Conservation (phyloP, 1,140 invertebrate genomes). For the Cydia strobilella region DNA sequence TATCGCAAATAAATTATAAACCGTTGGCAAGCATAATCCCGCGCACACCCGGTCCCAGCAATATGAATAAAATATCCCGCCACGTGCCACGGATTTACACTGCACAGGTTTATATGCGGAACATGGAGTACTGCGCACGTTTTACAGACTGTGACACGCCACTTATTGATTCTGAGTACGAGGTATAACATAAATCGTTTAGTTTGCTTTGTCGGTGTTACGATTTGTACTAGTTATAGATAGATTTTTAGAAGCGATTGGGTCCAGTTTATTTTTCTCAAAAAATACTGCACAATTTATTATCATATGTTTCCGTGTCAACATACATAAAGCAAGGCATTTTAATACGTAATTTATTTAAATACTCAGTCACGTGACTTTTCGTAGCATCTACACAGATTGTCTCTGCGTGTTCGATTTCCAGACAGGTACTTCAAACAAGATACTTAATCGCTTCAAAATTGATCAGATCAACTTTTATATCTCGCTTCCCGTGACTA, state of each 20-base stretch:
- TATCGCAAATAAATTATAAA: conserved; percentile 34
- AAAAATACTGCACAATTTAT: too few relatives aligned
- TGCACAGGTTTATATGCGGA: conserved; percentile 29
- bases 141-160: conserved; percentile 26
- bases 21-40: conserved; percentile 41
- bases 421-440: too few relatives aligned
- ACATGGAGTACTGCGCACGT: conserved; percentile 16
- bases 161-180: conserved; percentile 28
- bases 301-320: too few relatives aligned
- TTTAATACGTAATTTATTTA: too few relatives aligned
- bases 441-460: too few relatives aligned
- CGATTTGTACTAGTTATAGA: neutral
- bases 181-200: conserved; percentile 26
- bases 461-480: too few relatives aligned
- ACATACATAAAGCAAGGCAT: too few relatives aligned
- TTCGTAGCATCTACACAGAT: too few relatives aligned
- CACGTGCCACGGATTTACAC: conserved; percentile 38
- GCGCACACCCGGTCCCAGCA: conserved; percentile 38
- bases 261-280: too few relatives aligned
- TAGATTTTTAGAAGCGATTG: neutral
- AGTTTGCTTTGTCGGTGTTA: conserved; percentile 19
- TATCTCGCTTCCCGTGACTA: too few relatives aligned
- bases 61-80: conserved; percentile 57
- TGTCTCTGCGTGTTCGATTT: too few relatives aligned
- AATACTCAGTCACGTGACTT: too few relatives aligned